phyloP scores from a whole-genome alignment of 2,888 invertebrate genomes.

The Chrysomela aeneicollis region DNA sequence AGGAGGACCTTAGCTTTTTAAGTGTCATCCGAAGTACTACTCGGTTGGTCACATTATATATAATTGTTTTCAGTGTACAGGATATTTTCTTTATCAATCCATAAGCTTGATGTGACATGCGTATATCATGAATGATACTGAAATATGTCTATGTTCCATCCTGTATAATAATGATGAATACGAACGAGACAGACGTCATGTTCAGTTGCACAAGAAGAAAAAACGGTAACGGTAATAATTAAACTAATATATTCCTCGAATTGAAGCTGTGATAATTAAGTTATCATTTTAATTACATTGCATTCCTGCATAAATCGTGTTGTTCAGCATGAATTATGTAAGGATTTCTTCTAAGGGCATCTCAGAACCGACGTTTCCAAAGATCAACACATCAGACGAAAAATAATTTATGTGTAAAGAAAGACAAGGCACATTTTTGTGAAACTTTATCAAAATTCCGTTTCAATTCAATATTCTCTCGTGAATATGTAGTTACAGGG shows the following conservation, averaged over 20 bases:
- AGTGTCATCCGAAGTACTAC: no score
- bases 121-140: no score
- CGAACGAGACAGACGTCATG: background rate
- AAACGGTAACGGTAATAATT: slow-evolving; percentile 21
- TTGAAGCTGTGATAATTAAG: slow-evolving; percentile 31
- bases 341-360: slow-evolving; percentile 3
- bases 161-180: background rate
- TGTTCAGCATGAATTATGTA: slow-evolving; percentile 16
- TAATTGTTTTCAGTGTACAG: no score
- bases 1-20: no score
- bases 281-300: slow-evolving; percentile 29
- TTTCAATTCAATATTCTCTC: no score
- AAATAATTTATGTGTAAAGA: background rate
- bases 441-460: no score
- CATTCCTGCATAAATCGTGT: slow-evolving; percentile 32
- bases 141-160: slow-evolving; percentile 4
- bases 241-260: slow-evolving; percentile 29
- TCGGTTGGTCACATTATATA: no score
- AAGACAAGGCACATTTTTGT: no score
- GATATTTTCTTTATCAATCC: no score
- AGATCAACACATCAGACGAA: background rate
- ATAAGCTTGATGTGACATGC: no score
- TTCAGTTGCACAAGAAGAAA: slow-evolving; percentile 11
- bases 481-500: no score
- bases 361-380: background rate